Conservation (phyloP, 2,797 vertebrate species). For the Stomatorhinus walkeri region DNA sequence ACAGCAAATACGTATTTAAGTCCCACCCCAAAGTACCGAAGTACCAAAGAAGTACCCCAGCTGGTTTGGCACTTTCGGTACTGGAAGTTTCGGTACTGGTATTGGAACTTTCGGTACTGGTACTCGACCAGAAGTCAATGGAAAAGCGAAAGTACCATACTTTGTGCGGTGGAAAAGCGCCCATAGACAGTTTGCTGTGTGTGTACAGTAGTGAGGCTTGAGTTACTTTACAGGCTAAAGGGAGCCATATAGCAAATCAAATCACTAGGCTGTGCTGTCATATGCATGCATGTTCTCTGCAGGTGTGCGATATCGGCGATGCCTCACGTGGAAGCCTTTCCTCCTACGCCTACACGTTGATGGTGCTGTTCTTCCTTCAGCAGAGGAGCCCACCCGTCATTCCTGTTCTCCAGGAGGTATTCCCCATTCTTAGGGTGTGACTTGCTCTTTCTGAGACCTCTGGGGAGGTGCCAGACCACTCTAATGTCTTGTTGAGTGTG, state of each 20-base stretch:
- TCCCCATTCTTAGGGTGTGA: not conserved
- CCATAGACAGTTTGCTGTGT: not conserved
- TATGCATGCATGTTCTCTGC: constrained; percentile 8
- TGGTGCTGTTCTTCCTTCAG: constrained; percentile 93
- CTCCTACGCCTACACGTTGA: constrained; percentile 91
- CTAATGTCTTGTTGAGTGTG: not conserved
- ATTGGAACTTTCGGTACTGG: no score
- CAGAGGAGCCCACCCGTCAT: constrained; percentile 84
- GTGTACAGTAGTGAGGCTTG: not conserved
- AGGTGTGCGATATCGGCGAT: constrained; percentile 94
- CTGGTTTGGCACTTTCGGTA: no score
- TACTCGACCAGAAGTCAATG: no score
- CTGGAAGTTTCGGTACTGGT: no score
- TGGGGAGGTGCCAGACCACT: not conserved
- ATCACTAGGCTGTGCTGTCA: not conserved
- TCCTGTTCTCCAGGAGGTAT: constrained; percentile 91
- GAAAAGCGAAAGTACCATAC: no score
- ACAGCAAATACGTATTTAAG: no score
- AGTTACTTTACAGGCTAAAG: not conserved
- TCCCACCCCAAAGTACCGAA: no score
- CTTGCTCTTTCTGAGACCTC: not conserved
- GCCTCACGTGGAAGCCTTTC: constrained; percentile 91
- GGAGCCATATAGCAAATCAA: not conserved
- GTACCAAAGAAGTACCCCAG: no score
- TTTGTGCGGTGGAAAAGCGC: no score